Conservation (phyloP, 2,797 vertebrate genomes). For the Taenioides sp. region DNA sequence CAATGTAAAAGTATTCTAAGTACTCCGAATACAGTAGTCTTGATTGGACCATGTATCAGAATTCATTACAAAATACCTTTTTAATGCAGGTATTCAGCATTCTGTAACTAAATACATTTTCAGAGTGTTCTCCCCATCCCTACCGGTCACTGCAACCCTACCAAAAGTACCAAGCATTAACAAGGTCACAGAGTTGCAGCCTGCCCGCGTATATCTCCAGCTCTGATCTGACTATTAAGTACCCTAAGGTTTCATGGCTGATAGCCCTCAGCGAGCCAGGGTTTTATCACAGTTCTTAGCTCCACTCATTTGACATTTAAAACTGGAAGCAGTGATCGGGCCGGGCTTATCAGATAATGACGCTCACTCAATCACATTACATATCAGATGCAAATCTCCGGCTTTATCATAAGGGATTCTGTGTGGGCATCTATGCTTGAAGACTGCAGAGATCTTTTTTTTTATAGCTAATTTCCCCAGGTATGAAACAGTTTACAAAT, state of each 20-base stretch:
- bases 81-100: no score
- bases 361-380: constrained; percentile 64
- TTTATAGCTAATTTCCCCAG: constrained; percentile 40
- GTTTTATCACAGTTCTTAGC: constrained; percentile 53
- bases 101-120: no score
- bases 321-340: constrained; percentile 45
- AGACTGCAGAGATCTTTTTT: constrained; percentile 27
- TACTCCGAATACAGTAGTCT: no score
- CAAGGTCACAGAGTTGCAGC: constrained; percentile 27
- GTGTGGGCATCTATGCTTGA: constrained; percentile 44
- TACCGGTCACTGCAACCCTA: constrained; percentile 33
- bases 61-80: no score
- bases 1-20: no score
- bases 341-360: constrained; percentile 70
- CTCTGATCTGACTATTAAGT: constrained; percentile 27
- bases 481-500: constrained; percentile 22
- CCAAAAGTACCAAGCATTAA: constrained; percentile 26
- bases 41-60: no score
- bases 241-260: constrained; percentile 31
- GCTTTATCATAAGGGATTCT: constrained; percentile 53
- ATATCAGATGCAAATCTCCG: constrained; percentile 64
- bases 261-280: constrained; percentile 26
- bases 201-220: constrained; percentile 21
- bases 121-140: no score
- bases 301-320: constrained; percentile 52